Evolutionary conservation across 2,888 invertebrate genomes (phyloP), one percentile per base, ranked within the genome.

Genomic region (Camponotus fellah): DNA sequence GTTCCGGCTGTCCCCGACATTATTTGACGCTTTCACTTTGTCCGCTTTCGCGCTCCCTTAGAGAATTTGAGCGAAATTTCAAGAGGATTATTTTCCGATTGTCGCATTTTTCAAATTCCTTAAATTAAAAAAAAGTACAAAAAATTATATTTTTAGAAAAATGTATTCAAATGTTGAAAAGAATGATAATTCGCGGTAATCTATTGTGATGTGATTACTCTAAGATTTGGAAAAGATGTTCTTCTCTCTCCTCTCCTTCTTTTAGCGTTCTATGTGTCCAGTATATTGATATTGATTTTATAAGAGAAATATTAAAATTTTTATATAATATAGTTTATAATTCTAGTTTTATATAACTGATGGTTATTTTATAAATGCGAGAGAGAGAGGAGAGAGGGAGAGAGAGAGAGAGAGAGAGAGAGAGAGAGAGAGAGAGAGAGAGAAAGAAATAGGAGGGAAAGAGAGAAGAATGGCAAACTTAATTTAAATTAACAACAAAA

Each of bases 401-500:
- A 46, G 53, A 2, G n/a, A 53, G 8, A 53, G n/a, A 53, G 14
- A 58, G 40, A 37, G 10, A 58, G 2, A 43, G 49, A 1, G 49
- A 53, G 8, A 53, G n/a, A 53, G n/a, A 58, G 40, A 37, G 10
- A 66, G 3, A 58, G 2, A 58, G 49, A 8, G 49, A 53, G 8
- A 53, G n/a, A 53, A 26, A 26, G 26, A 26, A 1, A 26, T 26
- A 0, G 26, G 26, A 2, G 49, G 46, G 43, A 49, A 3, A 58
- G n/a, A n/a, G 53, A 53, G n/a, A 53, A 53, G 53, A 68, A 69
- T 53, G 40, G 34, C 60, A 12, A 82, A 79, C 49, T 76, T 76
- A 62, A 82, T 82, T 82, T 79, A 66, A 77, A 77, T 82, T 82
- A 66, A 76, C 66, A 66, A 68, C 82, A 8, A 82, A 62, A 79